These are phyloP conservation scores for Dichetophora obliterata DNA, from an alignment of 2,888 invertebrate genomes.

Conservation along the genomic window DNA sequence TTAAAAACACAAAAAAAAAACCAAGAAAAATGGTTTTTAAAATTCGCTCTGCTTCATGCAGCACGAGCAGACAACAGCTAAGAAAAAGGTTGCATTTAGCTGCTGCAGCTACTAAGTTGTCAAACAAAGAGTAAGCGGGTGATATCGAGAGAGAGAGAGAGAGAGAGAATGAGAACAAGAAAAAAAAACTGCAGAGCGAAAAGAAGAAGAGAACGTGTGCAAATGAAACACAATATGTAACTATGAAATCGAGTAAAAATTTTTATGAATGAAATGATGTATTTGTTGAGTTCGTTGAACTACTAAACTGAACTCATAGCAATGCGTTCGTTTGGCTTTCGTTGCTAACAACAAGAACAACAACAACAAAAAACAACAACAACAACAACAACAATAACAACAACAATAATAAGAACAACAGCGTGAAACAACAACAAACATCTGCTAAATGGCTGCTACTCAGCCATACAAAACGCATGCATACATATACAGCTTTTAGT, in stretches of 20 bases:
- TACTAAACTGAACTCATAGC: conserved; percentile 32
- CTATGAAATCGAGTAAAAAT: conserved; percentile 60
- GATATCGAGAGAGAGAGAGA: conserved; percentile 10
- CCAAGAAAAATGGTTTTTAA: neutral
- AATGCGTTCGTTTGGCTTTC: conserved; percentile 12
- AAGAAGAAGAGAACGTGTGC: neutral
- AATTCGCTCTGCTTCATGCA: too few species aligned
- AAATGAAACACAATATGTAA: conserved; percentile 36
- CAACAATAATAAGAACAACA: too few species aligned
- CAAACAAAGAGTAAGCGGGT: neutral
- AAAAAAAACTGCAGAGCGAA: neutral
- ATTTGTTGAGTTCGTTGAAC: conserved; percentile 59
- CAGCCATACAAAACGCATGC: neutral
- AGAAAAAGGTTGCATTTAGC: conserved; percentile 3
- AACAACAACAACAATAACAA: too few species aligned
- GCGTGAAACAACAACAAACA: neutral
- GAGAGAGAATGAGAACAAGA: neutral
- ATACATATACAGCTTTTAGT: neutral
- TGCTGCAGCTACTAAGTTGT: neutral
- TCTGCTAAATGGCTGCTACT: neutral
- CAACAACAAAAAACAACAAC: conserved; percentile 8
- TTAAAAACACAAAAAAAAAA: neutral
- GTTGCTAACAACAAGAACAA: neutral
- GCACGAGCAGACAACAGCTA: neutral
- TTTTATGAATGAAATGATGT: conserved; percentile 64